Evolutionary conservation across 2,888 invertebrate genomes (phyloP), one percentile per base, ranked within the genome.

Genomic region (Cryptosula pallasiana): DNA sequence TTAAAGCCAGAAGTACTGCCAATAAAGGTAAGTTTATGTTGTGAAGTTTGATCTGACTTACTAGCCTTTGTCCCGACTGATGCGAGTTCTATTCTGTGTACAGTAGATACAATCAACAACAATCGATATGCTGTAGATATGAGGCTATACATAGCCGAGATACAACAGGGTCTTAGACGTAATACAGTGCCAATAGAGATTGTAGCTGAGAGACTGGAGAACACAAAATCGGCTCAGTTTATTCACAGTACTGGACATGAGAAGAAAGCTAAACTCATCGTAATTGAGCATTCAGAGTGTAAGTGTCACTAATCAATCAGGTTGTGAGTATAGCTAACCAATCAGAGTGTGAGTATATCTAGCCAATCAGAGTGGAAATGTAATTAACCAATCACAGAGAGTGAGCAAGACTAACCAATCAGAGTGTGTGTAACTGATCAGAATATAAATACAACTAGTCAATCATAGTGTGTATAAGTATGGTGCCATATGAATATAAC

Each of bases 141-240:
- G 63, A 63, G 63, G 32, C 63, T 63, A 32, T 63, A 63, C 32
- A 16, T 63, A 9, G 63, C 63, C 2, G 63, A 63, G 29, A 32
- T 63, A 32, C 63, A 63, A 32, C 32, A 27, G 16, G 63, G 63
- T 32, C 13, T 63, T 27, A 20, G 63, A 9, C 63, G 63, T 3
- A 27, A 63, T 16, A 63, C 27, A 29, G 63, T 63, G 9, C 63
- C 20, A 16, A 25, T 63, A 9, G 63, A 63, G 63, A 63, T 63
- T 63, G 29, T 29, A 32, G 63, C 63, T 3, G 63, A 27, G 5
- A 20, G 32, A 13, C 63, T 63, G 13, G 63, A 63, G 27, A 63
- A 32, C 32, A 32, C 32, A 5, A 63, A 63, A 32, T 63, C 63
- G 13, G 63, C 63, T 13, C 63, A 63, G 32, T 63, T 63, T 32